Conservation (phyloP, 2,797 vertebrate genomes). For the Bothrops alternatus region DNA sequence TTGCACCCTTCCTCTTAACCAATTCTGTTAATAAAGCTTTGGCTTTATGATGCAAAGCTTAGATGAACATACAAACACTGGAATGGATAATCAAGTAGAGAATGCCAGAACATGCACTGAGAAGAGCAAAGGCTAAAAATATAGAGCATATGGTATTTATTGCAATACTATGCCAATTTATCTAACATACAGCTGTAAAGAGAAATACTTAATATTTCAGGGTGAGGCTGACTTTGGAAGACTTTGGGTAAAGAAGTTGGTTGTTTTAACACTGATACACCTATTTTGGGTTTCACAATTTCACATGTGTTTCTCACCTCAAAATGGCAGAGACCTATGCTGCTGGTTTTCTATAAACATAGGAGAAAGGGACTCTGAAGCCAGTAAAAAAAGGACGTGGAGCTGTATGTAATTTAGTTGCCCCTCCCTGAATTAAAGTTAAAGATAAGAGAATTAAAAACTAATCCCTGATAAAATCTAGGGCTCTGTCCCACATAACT, state of each 20-base stretch:
- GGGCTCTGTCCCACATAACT: not conserved
- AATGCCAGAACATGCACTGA: not conserved
- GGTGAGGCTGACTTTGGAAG: not conserved
- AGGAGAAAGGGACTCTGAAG: not conserved
- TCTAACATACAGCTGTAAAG: not conserved
- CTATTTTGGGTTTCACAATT: not conserved
- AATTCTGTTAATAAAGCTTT: not conserved
- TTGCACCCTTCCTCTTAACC: not conserved
- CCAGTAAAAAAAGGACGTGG: not conserved
- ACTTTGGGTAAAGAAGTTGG: not conserved
- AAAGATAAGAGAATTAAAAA: not conserved
- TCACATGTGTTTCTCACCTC: not conserved
- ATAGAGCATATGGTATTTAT: not conserved
- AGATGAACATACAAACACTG: not conserved
- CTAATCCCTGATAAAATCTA: not conserved
- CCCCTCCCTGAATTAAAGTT: not conserved
- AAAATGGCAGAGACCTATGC: not conserved
- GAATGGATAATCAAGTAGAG: not conserved
- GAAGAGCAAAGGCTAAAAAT: not conserved
- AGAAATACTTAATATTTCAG: not conserved
- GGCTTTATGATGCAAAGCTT: not conserved
- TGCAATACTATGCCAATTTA: not conserved
- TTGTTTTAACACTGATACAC: not conserved
- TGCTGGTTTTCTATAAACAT: not conserved
- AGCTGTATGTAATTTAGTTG: not conserved